Conservation (phyloP, 2,888 invertebrate species). For the Lasioglossum leucozonium region DNA sequence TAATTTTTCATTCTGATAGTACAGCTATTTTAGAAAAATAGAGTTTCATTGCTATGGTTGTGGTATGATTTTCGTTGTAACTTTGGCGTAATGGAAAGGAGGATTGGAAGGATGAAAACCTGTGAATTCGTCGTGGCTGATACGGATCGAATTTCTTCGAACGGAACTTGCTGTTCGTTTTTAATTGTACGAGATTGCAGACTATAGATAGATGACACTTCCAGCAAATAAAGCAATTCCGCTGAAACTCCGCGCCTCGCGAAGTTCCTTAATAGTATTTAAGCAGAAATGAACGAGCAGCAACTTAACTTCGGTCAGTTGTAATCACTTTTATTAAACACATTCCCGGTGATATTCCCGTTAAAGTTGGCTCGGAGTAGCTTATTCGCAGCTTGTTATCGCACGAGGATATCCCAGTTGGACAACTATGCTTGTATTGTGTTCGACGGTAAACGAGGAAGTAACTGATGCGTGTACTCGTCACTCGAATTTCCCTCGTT, state of each 20-base stretch:
- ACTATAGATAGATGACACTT: conserved; percentile 28
- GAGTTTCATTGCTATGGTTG: neutral
- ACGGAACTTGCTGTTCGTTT: conserved; percentile 3
- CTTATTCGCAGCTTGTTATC: conserved; percentile 47
- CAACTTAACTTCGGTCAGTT: conserved; percentile 31
- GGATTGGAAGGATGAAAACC: neutral
- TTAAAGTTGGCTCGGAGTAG: conserved; percentile 44
- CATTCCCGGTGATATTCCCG: conserved; percentile 45
- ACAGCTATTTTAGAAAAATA: neutral
- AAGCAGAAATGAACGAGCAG: conserved; percentile 38
- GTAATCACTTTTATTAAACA: conserved; percentile 54
- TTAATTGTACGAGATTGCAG: neutral
- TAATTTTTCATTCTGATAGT: neutral
- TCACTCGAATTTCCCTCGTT: neutral
- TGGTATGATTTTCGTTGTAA: neutral
- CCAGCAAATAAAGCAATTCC: conserved; percentile 36
- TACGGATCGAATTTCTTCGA: neutral
- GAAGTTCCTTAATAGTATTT: conserved; percentile 52
- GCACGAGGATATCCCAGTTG: conserved; percentile 40
- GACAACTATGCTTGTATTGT: conserved; percentile 43
- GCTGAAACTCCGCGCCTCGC: conserved; percentile 2
- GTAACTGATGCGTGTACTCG: conserved; percentile 28
- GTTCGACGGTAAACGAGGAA: conserved; percentile 33
- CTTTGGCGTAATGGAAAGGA: too few species aligned
- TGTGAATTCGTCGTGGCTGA: neutral